phyloP scores from a whole-genome alignment of 2,888 invertebrate genomes.

The Ferdinandea cuprea region DNA sequence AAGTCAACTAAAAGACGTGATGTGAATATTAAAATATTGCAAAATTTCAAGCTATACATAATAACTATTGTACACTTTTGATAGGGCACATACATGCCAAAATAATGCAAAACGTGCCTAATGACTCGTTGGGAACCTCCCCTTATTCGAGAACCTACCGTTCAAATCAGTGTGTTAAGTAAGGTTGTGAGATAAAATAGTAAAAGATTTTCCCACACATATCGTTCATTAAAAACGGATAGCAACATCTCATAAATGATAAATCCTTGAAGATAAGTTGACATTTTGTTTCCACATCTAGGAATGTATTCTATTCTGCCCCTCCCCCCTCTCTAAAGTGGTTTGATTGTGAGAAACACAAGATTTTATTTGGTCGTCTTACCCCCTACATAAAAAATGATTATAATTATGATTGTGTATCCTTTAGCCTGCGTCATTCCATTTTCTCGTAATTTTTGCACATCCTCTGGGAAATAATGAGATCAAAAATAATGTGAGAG shows the following conservation, averaged over 20 bases:
- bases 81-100: too few species aligned
- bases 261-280: constrained; percentile 1
- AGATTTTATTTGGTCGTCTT: constrained; percentile 13
- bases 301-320: constrained; percentile 1
- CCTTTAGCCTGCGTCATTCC: constrained; percentile 7
- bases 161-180: too few species aligned
- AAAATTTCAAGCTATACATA: too few species aligned
- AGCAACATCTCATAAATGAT: neutral
- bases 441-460: constrained; percentile 38
- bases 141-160: too few species aligned
- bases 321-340: constrained; percentile 46
- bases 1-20: neutral
- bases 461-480: constrained; percentile 44
- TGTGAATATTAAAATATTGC: neutral
- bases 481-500: constrained; percentile 13
- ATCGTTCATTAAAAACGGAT: neutral
- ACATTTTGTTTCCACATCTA: neutral
- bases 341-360: constrained; percentile 37
- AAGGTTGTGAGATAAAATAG: neutral
- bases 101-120: constrained; percentile 1
- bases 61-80: too few species aligned
- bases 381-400: neutral
- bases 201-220: neutral
- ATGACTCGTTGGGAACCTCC: too few species aligned
- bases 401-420: constrained; percentile 35